Percentiles rank a stretch among this genome's conserved stretches.
phyloP scores from a whole-genome alignment of 2,888 invertebrate genomes.

The Endomychus coccineus region DNA sequence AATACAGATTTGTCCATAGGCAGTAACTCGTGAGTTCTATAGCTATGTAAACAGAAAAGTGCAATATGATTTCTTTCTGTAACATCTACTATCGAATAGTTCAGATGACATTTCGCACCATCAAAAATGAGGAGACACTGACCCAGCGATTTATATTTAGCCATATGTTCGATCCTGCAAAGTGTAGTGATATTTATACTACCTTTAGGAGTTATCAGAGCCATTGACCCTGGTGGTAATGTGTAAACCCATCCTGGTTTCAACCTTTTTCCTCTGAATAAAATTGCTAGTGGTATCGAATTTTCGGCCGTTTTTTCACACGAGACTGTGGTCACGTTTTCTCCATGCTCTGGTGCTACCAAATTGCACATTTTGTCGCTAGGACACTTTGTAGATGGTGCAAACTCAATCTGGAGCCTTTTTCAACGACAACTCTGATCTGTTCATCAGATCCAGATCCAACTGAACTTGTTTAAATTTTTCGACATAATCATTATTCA shows the following conservation, averaged over 20 bases:
- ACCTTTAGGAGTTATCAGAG: slow-evolving; percentile 24
- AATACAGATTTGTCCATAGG: slow-evolving; percentile 34
- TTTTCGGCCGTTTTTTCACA: slow-evolving; percentile 32
- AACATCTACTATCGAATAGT: slow-evolving; percentile 29
- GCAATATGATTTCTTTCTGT: slow-evolving; percentile 28
- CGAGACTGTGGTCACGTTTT: slow-evolving; percentile 32
- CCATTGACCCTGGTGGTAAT: slow-evolving; percentile 24
- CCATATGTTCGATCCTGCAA: slow-evolving; percentile 25
- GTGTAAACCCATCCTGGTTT: slow-evolving; percentile 23
- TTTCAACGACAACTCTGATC: slow-evolving; percentile 22
- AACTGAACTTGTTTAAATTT: slow-evolving; percentile 20
- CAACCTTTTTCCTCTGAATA: slow-evolving; percentile 25
- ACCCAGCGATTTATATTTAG: slow-evolving; percentile 23
- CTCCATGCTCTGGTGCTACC: slow-evolving; percentile 31
- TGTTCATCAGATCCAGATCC: slow-evolving; percentile 18
- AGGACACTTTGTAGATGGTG: slow-evolving; percentile 30
- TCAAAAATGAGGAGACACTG: slow-evolving; percentile 28
- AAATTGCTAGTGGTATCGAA: slow-evolving; percentile 30
- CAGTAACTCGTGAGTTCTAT: slow-evolving; percentile 36
- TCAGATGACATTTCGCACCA: slow-evolving; percentile 30
- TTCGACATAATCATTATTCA: slow-evolving; percentile 25
- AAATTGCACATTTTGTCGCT: slow-evolving; percentile 29
- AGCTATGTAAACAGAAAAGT: slow-evolving; percentile 34
- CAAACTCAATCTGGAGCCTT: slow-evolving; percentile 28
- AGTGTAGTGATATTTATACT: slow-evolving; percentile 28